Percentiles rank a stretch among this genome's conserved stretches.
These are phyloP conservation scores for Acrocephalus arundinaceus DNA, from an alignment of 2,113 vertebrate species.

Conservation along the genomic window DNA sequence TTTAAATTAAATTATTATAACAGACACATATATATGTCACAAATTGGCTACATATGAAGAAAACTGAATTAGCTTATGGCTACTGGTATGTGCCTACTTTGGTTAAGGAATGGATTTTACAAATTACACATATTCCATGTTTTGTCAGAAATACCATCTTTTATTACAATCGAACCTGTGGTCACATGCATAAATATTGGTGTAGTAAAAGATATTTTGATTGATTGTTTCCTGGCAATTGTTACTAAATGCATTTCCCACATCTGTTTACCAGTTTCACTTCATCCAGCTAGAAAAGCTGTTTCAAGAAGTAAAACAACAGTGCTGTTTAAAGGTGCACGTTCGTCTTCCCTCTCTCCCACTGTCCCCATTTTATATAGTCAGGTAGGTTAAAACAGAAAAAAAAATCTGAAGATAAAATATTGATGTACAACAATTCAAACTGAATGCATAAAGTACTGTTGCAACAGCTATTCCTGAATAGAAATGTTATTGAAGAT, in stretches of 20 bases:
- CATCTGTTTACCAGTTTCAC: neutral
- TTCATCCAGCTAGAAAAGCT: neutral
- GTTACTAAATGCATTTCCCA: neutral
- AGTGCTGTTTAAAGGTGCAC: neutral
- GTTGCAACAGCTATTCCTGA: neutral
- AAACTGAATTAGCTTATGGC: neutral
- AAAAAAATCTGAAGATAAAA: neutral
- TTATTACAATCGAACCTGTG: conserved; percentile 11
- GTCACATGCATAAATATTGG: conserved; percentile 25
- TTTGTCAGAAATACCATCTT: neutral
- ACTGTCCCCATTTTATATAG: neutral
- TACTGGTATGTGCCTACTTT: neutral
- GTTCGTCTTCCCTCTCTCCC: neutral
- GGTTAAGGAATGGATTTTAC: neutral
- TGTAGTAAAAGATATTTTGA: neutral
- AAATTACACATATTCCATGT: neutral
- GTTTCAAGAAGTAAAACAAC: neutral
- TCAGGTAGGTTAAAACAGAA: neutral
- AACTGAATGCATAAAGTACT: neutral
- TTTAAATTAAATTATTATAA: neutral
- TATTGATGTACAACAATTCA: neutral
- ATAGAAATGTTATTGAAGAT: neutral
- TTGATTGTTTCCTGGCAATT: neutral
- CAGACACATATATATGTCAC: neutral
- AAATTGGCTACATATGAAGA: neutral